A percentile compares a stretch with the other conserved stretches of the same genome.
Evolutionary conservation across 1,140 invertebrate genomes (phyloP).

Genomic region (Sogatella furcifera): DNA sequence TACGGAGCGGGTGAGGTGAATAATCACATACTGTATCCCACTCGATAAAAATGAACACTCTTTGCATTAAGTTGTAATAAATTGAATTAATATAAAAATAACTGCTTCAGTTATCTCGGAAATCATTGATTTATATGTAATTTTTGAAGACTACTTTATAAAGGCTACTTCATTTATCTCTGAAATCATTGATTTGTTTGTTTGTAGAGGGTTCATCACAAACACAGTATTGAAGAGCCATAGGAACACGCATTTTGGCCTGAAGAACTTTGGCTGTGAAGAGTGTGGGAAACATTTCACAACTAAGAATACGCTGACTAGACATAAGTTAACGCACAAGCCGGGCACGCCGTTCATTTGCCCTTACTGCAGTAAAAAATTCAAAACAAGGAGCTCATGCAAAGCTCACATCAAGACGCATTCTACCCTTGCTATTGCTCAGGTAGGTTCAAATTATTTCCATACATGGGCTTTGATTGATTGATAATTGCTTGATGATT

Average conservation of each 20-base stretch:
- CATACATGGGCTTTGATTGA: no score
- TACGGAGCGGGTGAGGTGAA: no score
- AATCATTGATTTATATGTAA: no score
- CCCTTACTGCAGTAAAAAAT: constrained; percentile 59
- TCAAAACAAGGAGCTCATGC: constrained; percentile 54
- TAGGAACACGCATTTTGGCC: constrained; percentile 42
- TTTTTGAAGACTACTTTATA: no score
- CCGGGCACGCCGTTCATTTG: constrained; percentile 52
- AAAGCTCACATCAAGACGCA: constrained; percentile 61
- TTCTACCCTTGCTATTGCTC: background rate
- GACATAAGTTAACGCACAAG: constrained; percentile 50
- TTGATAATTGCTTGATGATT: no score
- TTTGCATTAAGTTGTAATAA: no score
- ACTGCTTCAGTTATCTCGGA: no score
- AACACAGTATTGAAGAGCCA: constrained; percentile 53
- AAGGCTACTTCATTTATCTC: no score
- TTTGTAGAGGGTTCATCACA: constrained; percentile 41
- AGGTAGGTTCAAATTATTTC: no score
- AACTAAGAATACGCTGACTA: constrained; percentile 50
- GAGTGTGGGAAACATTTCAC: constrained; percentile 42
- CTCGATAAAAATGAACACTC: no score
- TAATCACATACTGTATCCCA: no score
- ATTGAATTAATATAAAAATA: no score
- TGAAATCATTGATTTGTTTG: background rate
- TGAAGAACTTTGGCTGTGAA: constrained; percentile 33